A percentile compares a stretch with the other conserved stretches of the same genome.
phyloP scores from a whole-genome alignment of 2,113 vertebrate genomes.

The Hiodon tergisus region DNA sequence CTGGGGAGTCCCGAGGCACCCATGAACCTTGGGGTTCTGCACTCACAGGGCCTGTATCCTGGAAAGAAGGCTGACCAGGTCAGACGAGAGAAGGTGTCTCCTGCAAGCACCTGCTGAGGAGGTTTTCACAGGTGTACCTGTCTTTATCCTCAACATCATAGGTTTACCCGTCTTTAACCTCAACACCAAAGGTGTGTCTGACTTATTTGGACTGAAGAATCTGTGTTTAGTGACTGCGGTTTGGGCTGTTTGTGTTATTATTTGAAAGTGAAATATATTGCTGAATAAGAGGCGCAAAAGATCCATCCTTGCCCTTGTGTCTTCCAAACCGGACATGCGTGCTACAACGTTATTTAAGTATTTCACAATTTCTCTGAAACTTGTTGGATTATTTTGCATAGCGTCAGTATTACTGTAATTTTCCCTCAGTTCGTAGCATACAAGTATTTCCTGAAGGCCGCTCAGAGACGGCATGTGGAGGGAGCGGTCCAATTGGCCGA shows the following conservation, averaged over 20 bases:
- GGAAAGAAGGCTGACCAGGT: conserved; percentile 51
- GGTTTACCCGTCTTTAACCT: not conserved
- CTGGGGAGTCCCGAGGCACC: conserved; percentile 59
- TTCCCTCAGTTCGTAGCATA: conserved; percentile 58
- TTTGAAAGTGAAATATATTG: too few species aligned
- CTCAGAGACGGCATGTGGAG: conserved; percentile 54
- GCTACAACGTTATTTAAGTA: not conserved
- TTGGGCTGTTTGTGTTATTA: too few species aligned
- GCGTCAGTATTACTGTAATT: not conserved
- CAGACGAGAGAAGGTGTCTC: not conserved
- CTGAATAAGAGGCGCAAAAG: not conserved
- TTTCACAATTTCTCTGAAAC: not conserved
- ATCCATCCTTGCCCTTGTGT: not conserved
- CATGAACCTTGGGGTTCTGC: conserved; percentile 64
- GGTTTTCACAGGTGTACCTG: not conserved
- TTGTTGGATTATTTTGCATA: not conserved
- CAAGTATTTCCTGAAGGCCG: conserved; percentile 61
- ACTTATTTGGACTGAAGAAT: too few species aligned
- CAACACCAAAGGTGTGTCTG: too few species aligned
- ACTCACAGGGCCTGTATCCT: conserved; percentile 62
- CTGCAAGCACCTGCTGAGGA: not conserved
- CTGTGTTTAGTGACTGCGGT: too few species aligned
- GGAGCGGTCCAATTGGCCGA: conserved; percentile 54
- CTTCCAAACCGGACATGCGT: too few species aligned
- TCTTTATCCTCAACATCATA: not conserved